A percentile compares a stretch with the other conserved stretches of the same genome.
Conservation (phyloP, 2,888 invertebrate species). For the Eristalis tenax region DNA sequence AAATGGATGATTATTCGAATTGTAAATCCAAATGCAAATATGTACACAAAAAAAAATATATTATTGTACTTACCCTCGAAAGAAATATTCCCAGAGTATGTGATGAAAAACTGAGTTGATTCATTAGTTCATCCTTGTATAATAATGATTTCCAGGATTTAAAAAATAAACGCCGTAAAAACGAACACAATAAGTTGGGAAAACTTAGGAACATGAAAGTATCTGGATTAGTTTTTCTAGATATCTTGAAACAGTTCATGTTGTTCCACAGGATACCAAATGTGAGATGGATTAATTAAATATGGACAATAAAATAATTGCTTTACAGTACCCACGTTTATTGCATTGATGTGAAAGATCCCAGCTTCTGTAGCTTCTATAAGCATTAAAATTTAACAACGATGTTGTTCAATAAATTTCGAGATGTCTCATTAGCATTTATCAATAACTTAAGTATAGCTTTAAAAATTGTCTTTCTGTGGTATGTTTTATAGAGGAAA, state of each 20-base stretch:
- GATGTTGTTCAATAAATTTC: too few species aligned
- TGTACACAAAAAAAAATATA: neutral
- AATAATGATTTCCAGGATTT: slow-evolving; percentile 28
- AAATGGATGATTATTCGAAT: neutral
- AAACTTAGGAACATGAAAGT: slow-evolving; percentile 10
- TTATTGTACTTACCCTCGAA: neutral
- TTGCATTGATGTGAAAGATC: neutral
- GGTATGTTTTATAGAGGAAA: too few species aligned
- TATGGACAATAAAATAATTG: neutral
- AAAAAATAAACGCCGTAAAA: slow-evolving; percentile 9
- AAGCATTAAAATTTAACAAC: neutral
- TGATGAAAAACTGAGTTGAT: slow-evolving; percentile 1
- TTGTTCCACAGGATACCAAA: slow-evolving; percentile 10
- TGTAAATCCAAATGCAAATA: neutral
- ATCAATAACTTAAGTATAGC: too few species aligned
- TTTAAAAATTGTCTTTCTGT: too few species aligned
- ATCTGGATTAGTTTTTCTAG: slow-evolving; percentile 4
- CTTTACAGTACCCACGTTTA: neutral
- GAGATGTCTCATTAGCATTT: too few species aligned
- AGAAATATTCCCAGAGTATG: neutral
- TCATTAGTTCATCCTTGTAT: slow-evolving; percentile 36
- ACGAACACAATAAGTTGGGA: neutral
- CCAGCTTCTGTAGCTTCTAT: neutral
- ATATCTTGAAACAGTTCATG: slow-evolving; percentile 41
- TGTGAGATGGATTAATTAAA: neutral